Conservation (phyloP, 2,113 vertebrate species). For the Pteruthius melanotis region DNA sequence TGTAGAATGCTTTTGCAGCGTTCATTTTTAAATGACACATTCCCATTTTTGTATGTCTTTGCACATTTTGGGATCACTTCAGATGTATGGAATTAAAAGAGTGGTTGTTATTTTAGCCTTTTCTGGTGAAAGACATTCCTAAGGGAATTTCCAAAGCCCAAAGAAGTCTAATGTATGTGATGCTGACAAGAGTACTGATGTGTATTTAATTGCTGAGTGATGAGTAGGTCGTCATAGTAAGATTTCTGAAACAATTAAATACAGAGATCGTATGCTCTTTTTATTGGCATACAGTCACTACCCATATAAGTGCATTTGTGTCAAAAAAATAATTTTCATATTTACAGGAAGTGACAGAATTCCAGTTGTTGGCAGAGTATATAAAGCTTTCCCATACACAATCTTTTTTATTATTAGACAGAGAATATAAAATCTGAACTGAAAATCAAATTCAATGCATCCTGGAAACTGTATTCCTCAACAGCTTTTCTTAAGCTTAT, state of each 20-base stretch:
- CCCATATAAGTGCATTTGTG: slow-evolving; percentile 51
- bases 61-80: not conserved
- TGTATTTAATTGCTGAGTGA: not conserved
- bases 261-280: slow-evolving; percentile 54
- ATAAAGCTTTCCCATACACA: slow-evolving; percentile 62
- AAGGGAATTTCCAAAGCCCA: not conserved
- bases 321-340: slow-evolving; percentile 58
- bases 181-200: accelerated
- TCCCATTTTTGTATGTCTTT: not conserved
- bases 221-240: not conserved
- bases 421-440: slow-evolving; percentile 42
- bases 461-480: slow-evolving; percentile 57
- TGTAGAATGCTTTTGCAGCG: not conserved
- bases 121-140: not conserved
- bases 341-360: slow-evolving; percentile 67
- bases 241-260: slow-evolving; percentile 29
- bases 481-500: not conserved
- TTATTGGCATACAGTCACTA: slow-evolving; percentile 71
- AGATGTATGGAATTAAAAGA: not conserved
- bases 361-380: slow-evolving; percentile 61
- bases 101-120: not conserved
- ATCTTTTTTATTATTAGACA: slow-evolving; percentile 38
- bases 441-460: slow-evolving; percentile 45
- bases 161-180: not conserved
- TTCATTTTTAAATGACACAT: not conserved